Conservation (phyloP, 2,797 vertebrate genomes). For the Heterohyrax brucei region DNA sequence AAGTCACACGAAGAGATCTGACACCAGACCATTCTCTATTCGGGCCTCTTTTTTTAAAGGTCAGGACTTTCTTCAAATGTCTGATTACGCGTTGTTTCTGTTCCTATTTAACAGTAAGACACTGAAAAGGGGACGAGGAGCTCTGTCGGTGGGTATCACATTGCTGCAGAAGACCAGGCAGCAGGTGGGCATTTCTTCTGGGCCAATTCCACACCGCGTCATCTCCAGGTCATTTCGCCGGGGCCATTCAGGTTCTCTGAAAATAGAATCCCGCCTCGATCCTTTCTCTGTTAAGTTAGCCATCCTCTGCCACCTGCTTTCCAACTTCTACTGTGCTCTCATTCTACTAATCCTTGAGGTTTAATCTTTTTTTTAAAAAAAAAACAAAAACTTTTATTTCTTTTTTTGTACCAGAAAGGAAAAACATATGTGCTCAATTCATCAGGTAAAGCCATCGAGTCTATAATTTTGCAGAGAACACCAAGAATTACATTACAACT, state of each 20-base stretch:
- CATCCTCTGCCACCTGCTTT: background rate
- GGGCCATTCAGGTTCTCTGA: background rate
- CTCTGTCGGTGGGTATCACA: background rate
- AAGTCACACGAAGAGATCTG: no score
- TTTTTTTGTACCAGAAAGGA: background rate
- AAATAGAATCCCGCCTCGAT: background rate
- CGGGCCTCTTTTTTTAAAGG: background rate
- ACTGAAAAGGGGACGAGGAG: background rate
- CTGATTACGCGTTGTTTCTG: background rate
- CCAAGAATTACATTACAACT: background rate
- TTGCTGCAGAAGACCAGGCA: background rate
- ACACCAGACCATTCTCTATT: background rate
- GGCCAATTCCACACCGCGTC: background rate
- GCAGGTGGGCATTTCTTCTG: background rate
- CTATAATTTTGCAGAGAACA: background rate
- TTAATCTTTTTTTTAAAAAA: background rate
- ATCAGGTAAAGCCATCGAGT: constrained; percentile 19
- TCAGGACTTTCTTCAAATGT: background rate
- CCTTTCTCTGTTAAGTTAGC: background rate
- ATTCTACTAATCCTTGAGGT: background rate
- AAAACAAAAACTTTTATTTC: background rate
- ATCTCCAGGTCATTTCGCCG: background rate
- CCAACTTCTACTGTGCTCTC: no score
- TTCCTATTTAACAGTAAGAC: background rate
- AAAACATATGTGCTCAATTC: background rate